A percentile compares a stretch with the other conserved stretches of the same genome.
These are phyloP conservation scores for Cordilura impudica DNA, from an alignment of 2,888 invertebrate species.

Conservation along the genomic window DNA sequence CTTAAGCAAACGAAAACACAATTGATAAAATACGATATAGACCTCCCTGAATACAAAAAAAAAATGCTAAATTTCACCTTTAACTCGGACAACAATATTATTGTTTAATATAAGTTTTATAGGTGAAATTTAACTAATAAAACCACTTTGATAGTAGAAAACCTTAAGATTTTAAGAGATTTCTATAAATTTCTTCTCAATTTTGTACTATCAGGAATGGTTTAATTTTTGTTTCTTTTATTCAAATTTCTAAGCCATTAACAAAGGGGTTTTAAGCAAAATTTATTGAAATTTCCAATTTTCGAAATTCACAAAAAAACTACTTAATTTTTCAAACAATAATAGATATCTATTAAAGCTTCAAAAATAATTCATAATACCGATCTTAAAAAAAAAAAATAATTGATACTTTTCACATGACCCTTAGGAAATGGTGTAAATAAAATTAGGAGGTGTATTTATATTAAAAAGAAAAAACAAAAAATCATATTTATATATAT, in stretches of 20 bases:
- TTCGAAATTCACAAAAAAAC: neutral
- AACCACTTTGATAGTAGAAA: neutral
- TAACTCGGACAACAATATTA: too few species aligned
- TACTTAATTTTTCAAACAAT: neutral
- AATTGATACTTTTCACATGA: neutral
- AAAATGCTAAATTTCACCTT: conserved; percentile 27
- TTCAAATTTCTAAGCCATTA: neutral
- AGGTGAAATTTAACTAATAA: neutral
- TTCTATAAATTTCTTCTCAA: neutral
- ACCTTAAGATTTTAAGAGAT: neutral
- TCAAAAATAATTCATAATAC: neutral
- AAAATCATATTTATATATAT: conserved; percentile 38
- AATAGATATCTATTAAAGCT: neutral
- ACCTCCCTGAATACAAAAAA: conserved; percentile 31
- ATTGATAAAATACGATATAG: conserved; percentile 39
- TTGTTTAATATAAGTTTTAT: too few species aligned
- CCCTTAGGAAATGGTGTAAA: neutral
- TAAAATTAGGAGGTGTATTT: conserved; percentile 51
- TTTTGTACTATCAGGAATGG: neutral
- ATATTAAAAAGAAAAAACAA: conserved; percentile 39
- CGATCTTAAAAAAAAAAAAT: too few species aligned
- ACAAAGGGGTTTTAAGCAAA: neutral
- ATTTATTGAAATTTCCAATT: neutral
- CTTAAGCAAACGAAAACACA: conserved; percentile 47
- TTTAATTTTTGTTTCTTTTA: too few species aligned